Percentiles rank a stretch among this genome's conserved stretches.
Conservation (phyloP, 2,797 vertebrate species). For the Myiothlypis chrysogaster region DNA sequence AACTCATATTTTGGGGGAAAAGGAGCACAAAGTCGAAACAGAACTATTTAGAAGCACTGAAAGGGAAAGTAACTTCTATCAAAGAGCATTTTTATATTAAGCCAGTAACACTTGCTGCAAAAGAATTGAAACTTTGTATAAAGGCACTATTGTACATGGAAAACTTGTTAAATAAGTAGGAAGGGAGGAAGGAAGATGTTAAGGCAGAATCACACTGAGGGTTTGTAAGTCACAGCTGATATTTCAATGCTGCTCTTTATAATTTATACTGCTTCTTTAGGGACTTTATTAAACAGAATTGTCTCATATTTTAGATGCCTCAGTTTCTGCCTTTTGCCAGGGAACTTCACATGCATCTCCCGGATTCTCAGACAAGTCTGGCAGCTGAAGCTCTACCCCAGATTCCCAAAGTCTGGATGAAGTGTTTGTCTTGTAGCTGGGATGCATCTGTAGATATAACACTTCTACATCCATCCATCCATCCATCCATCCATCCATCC, state of each 20-base stretch:
- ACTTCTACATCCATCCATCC: not conserved
- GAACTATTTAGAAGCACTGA: slow-evolving; percentile 37
- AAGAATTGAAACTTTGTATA: not conserved
- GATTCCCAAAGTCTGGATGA: not conserved
- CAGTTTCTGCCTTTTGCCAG: not conserved
- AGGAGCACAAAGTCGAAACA: not conserved
- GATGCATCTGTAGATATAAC: not conserved
- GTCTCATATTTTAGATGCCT: not conserved
- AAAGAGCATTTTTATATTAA: not conserved
- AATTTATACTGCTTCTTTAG: not conserved
- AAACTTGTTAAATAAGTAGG: not conserved
- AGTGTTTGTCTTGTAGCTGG: not conserved
- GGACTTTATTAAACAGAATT: not conserved
- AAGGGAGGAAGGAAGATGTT: not conserved
- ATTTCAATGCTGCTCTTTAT: not conserved
- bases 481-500: not conserved
- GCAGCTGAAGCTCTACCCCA: not conserved
- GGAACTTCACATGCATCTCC: not conserved
- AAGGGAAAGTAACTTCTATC: slow-evolving; percentile 9
- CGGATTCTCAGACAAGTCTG: not conserved
- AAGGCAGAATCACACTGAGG: not conserved
- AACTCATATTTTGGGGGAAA: not conserved
- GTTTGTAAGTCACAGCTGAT: not conserved
- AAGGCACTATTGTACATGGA: not conserved
- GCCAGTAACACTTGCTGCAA: not conserved